Conservation (phyloP, 92 coral and sea anemone species). For the Paragorgia papillata region DNA sequence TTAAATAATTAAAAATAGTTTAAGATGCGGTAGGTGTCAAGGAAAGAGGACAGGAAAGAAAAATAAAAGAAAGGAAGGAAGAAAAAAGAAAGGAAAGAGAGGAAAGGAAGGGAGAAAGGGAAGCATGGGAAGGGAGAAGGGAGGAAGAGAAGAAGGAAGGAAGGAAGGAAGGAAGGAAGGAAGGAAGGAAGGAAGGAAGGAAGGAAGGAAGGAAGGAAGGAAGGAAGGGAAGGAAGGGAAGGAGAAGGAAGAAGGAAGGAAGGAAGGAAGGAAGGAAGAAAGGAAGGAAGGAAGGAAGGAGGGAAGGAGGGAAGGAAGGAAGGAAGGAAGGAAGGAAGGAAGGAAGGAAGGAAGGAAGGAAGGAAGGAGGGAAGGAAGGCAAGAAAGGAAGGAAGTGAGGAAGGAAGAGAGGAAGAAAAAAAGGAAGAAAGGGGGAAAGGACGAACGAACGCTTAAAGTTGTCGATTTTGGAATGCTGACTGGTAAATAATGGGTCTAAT, state of each 20-base stretch:
- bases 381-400: neutral
- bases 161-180: neutral
- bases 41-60: neutral
- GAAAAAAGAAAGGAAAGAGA: neutral
- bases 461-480: too few relatives aligned
- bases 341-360: neutral
- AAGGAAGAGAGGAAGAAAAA: neutral
- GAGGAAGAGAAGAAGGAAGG: too few relatives aligned
- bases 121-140: neutral
- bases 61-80: neutral
- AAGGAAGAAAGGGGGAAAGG: neutral
- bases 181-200: neutral
- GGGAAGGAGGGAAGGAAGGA: too few relatives aligned
- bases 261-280: neutral
- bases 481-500: too few relatives aligned
- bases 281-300: too few relatives aligned
- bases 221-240: neutral
- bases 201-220: neutral
- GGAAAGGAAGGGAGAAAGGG: neutral
- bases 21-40: too few relatives aligned
- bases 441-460: too few relatives aligned
- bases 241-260: neutral
- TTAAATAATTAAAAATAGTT: slow-evolving; percentile 3
- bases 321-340: neutral
- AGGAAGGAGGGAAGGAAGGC: neutral